Evolutionary conservation across 2,797 vertebrate species (phyloP), one percentile per base, ranked within the genome.

Genomic region (Kryptolebias ocellatus): DNA sequence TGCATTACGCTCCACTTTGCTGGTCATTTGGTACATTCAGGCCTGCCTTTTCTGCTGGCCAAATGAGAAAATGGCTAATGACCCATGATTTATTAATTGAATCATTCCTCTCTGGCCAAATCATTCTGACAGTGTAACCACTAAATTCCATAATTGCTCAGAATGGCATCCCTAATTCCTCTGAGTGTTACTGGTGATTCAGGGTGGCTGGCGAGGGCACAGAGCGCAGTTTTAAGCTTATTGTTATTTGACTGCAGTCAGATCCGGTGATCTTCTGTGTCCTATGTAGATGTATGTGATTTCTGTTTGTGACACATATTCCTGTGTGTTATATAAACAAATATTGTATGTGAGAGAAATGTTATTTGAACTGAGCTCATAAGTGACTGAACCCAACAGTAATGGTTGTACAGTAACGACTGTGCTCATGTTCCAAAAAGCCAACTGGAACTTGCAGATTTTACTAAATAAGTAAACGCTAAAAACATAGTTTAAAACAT

Each of bases 71-170:
- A 78, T 71, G 80, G 70, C 83, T 90, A 92, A 93, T 89, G 89
- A 90, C 84, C 89, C 85, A 69, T 87, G 83, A 84, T 90, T 75
- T 83, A 87, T 89, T 93, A 91, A 93, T 88, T 88, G 50, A 92
- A 92, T 93, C 79, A 86, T 84, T 87, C 84, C 83, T 87, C 64
- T 83, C 65, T 79, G 75, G 87, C 81, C 80, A 91, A 90, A 92
- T 93, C 79, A 83, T 90, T 92, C 83, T 89, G 88, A 89, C 91
- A 88, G 81, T 90, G 79, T 88, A 83, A 78, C 80, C 77, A 81
- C 78, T 88, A 90, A 91, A 91, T 90, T 88, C 70, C 67, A 61
- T 87, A 88, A 92, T 86, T 89, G 87, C 83, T 85, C 76, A 83
- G 62, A 87, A 79, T 79, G 56, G 73, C 82, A 80, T 71, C 69